phyloP scores from a whole-genome alignment of 92 coral and sea anemone species.

The Phenganax marumi region DNA sequence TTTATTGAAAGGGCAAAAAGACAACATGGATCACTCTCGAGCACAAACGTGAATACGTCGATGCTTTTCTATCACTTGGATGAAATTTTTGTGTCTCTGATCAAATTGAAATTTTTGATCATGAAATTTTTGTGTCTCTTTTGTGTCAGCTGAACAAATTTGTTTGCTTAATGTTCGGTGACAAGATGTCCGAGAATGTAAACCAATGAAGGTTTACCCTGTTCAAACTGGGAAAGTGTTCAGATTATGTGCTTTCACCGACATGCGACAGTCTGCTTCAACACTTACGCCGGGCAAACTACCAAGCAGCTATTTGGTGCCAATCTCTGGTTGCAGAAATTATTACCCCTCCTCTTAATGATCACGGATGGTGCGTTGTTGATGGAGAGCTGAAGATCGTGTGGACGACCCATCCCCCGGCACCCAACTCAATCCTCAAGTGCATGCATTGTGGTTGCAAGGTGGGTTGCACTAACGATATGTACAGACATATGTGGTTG shows the following conservation, averaged over 20 bases:
- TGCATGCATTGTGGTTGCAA: too few relatives aligned
- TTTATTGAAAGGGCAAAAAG: constrained; percentile 12
- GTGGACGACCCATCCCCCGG: constrained; percentile 33
- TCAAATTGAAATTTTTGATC: background rate
- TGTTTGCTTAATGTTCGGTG: constrained; percentile 1
- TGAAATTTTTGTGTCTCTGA: background rate
- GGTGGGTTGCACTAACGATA: too few relatives aligned
- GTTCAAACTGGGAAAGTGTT: constrained; percentile 49
- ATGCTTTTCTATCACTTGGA: background rate
- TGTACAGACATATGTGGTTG: too few relatives aligned
- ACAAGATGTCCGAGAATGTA: background rate
- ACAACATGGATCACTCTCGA: background rate
- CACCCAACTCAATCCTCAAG: constrained; percentile 27
- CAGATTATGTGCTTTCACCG: constrained; percentile 48
- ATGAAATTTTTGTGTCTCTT: background rate
- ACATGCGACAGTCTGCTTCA: constrained; percentile 50
- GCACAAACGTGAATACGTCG: background rate
- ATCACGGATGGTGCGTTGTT: constrained; percentile 18
- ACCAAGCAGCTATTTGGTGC: constrained; percentile 58
- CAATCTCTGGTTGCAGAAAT: constrained; percentile 45
- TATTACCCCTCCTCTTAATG: constrained; percentile 45
- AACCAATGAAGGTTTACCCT: constrained; percentile 53
- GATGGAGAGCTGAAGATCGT: constrained; percentile 8
- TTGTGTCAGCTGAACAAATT: background rate
- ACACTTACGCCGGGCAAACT: constrained; percentile 55